A percentile compares a stretch with the other conserved stretches of the same genome.
These are phyloP conservation scores for Baronia brevicornis DNA, from an alignment of 2,888 invertebrate genomes.

Conservation along the genomic window DNA sequence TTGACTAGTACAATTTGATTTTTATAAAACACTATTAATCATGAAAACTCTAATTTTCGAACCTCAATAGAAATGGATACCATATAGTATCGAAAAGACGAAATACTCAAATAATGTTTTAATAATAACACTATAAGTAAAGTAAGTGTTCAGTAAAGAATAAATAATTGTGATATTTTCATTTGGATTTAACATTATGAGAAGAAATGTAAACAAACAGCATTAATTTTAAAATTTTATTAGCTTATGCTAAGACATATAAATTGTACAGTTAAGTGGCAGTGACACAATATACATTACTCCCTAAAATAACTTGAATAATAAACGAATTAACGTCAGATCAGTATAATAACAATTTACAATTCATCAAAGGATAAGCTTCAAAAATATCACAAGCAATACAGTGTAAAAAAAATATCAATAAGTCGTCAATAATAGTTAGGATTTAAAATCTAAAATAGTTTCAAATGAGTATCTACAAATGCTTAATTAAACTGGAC, in stretches of 20 bases:
- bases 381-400: conserved; percentile 55
- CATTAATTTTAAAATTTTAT: conserved; percentile 12
- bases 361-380: conserved; percentile 1
- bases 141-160: too few species aligned
- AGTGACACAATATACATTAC: conserved; percentile 46
- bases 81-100: too few species aligned
- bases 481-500: conserved; percentile 22
- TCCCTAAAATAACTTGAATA: conserved; percentile 9
- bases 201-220: conserved; percentile 27
- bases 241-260: conserved; percentile 28
- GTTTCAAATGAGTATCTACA: conserved; percentile 48
- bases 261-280: conserved; percentile 56
- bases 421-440: conserved; percentile 18
- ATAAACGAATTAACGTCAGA: conserved; percentile 2
- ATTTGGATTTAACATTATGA: too few species aligned
- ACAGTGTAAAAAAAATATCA: conserved; percentile 22
- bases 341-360: too few species aligned
- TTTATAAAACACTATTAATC: too few species aligned
- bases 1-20: too few species aligned
- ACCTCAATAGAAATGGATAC: too few species aligned
- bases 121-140: too few species aligned
- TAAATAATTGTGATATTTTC: too few species aligned
- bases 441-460: conserved; percentile 22
- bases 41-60: too few species aligned
- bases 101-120: too few species aligned